phyloP scores from a whole-genome alignment of 2,888 invertebrate species.

The Strigamia crassipes region DNA sequence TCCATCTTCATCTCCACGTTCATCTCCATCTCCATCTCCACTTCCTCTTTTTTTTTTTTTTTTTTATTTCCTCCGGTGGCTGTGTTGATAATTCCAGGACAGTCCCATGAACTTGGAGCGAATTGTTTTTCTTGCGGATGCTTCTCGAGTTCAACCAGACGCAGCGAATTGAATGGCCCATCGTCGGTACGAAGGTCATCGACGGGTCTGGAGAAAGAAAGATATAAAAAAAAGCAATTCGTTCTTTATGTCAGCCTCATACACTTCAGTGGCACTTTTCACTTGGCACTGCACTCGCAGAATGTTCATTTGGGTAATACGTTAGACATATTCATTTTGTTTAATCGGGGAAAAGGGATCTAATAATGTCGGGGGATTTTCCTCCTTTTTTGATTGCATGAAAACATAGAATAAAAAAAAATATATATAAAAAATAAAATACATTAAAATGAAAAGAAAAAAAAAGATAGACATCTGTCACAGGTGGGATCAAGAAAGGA shows the following conservation, averaged over 20 bases:
- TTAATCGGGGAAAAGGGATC: no score
- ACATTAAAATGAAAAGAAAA: no score
- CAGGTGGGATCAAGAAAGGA: constrained; percentile 28
- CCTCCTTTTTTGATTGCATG: neutral
- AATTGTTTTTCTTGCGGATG: constrained; percentile 44
- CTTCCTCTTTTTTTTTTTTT: neutral
- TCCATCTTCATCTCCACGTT: no score
- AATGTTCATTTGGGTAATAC: constrained; percentile 25
- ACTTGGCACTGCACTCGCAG: constrained; percentile 24
- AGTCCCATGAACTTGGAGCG: constrained; percentile 45
- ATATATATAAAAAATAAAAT: no score
- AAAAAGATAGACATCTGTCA: constrained; percentile 32
- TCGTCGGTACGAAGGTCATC: constrained; percentile 23
- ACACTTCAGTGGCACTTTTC: constrained; percentile 33
- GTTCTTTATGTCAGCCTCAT: constrained; percentile 37
- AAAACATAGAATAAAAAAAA: no score
- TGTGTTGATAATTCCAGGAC: constrained; percentile 45
- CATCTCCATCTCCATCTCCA: no score
- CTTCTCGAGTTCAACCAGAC: constrained; percentile 12
- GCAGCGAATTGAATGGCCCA: constrained; percentile 25
- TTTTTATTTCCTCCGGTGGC: neutral
- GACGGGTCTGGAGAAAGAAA: constrained; percentile 8
- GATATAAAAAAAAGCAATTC: constrained; percentile 36
- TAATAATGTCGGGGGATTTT: neutral
- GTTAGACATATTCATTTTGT: neutral